Evolutionary conservation across 2,888 invertebrate genomes (phyloP).

Genomic region (Strigamia transsilvanica): DNA sequence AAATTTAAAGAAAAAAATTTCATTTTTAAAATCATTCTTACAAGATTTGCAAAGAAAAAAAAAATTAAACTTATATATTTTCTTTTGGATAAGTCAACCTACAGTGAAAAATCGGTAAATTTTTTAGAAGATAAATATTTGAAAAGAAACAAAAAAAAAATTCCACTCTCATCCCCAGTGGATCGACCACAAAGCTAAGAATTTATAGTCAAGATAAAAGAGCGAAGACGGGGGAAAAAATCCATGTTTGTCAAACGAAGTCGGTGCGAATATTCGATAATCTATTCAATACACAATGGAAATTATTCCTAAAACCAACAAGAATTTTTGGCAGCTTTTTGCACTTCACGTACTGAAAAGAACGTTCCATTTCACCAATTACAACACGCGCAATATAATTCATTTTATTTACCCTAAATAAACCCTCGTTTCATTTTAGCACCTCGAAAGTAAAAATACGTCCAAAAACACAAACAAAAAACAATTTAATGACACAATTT

Average conservation of each 20-base stretch:
- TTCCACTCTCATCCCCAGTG: not conserved
- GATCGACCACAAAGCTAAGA: not conserved
- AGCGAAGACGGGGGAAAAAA: not conserved
- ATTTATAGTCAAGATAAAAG: conserved; percentile 4
- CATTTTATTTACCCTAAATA: conserved; percentile 6
- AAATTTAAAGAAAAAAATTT: not conserved
- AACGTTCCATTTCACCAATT: not conserved
- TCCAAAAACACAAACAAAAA: not conserved
- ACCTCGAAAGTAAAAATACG: not conserved
- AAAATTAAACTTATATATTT: not conserved
- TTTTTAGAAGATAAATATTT: conserved; percentile 22
- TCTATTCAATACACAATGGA: not conserved
- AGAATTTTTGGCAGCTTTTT: too few species aligned
- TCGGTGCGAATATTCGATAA: not conserved
- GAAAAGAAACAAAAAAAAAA: not conserved
- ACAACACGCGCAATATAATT: not conserved
- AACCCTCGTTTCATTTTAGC: not conserved
- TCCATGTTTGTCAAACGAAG: not conserved
- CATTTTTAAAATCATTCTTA: not conserved
- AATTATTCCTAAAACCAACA: too few species aligned
- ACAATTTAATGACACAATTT: conserved; percentile 28
- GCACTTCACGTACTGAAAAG: not conserved
- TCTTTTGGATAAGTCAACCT: not conserved
- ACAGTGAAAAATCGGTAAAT: conserved; percentile 37
- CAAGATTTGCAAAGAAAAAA: not conserved